Evolutionary conservation across 2,113 vertebrate species (phyloP), one percentile per base, ranked within the genome.

Genomic region (Alethe diademata): DNA sequence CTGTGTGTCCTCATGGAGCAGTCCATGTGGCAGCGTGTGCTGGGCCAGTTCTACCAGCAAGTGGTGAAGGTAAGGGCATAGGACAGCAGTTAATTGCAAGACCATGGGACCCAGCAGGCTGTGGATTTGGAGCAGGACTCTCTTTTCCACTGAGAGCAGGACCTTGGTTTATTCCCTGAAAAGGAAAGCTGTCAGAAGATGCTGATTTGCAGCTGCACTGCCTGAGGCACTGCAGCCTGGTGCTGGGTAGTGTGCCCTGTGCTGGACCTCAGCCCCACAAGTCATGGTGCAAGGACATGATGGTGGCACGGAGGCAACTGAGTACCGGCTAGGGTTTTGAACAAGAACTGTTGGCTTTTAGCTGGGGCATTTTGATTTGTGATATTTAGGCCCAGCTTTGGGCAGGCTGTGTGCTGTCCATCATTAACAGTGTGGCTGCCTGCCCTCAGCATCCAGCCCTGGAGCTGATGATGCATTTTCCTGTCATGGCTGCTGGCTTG

Each of bases 1-100:
- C 96, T 99, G 36, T 99, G 99, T 67, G 99, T 99, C 67, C 98
- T 99, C 64, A 97, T 99, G 97, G 99, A 99, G 94, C 99, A 99
- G 88, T 97, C 98, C 1, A 42, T 95, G 11, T 99, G 99, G 99
- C 98, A 98, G 85, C 98, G 98, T 16, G 97, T 98, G 25, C 96
- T 99, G 87, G 93, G 98, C 16, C 97, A 98, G 57, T 97, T 99
- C 95, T 99, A 98, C 95, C 99, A 99, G 96, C 98, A 98, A 92
- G 98, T 99, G 88, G 96, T 98, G 35, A 99, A 99, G 99, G 99
- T 99, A 91, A 97, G 96, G 47, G n/a, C 24, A 7, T 18, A 25
- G 66, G 19, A 14, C 17, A 74, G 16, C 61, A 75, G 57, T 42
- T 47, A 1, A 51, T 24, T 71, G 33, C 5, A 17, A 50, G 33